Percentiles rank a stretch among this genome's conserved stretches.
These are phyloP conservation scores for Corythucha ciliata DNA, from an alignment of 2,888 invertebrate species.

Conservation along the genomic window DNA sequence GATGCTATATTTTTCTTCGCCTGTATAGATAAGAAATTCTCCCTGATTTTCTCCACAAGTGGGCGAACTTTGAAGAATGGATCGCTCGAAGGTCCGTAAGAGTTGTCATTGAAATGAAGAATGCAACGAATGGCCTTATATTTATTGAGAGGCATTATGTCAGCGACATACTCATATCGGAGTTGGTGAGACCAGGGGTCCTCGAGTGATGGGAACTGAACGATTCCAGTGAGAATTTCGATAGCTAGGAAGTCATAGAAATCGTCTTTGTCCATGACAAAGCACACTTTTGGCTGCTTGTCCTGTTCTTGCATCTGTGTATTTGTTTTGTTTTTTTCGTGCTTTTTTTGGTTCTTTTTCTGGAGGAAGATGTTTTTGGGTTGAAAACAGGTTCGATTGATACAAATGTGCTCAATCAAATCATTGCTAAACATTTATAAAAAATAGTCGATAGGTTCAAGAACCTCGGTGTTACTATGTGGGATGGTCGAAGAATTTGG, in stretches of 20 bases:
- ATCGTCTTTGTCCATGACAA: conserved; percentile 4
- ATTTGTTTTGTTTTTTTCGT: no score
- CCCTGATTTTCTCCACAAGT: not conserved
- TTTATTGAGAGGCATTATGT: conserved; percentile 12
- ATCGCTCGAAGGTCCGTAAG: not conserved
- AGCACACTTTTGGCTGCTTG: no score
- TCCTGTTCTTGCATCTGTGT: no score
- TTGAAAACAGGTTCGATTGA: conserved; percentile 5
- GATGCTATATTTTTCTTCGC: conserved; percentile 1
- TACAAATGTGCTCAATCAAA: conserved; percentile 5
- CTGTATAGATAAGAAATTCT: not conserved
- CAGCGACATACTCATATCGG: conserved; percentile 8
- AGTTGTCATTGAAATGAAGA: conserved; percentile 17
- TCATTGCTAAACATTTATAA: not conserved
- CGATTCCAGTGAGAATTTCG: conserved; percentile 12
- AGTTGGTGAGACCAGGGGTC: conserved; percentile 5
- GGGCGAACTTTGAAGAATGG: conserved; percentile 10
- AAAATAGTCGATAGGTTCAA: conserved; percentile 5
- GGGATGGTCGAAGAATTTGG: no score
- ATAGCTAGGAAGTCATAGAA: conserved; percentile 1
- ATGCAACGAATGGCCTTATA: conserved; percentile 7
- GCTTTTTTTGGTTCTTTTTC: no score
- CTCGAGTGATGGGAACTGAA: conserved; percentile 2
- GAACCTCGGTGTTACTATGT: not conserved
- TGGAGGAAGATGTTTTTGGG: no score